These are phyloP conservation scores for Anoplophora glabripennis DNA, from an alignment of 1,140 invertebrate species.

Conservation along the genomic window DNA sequence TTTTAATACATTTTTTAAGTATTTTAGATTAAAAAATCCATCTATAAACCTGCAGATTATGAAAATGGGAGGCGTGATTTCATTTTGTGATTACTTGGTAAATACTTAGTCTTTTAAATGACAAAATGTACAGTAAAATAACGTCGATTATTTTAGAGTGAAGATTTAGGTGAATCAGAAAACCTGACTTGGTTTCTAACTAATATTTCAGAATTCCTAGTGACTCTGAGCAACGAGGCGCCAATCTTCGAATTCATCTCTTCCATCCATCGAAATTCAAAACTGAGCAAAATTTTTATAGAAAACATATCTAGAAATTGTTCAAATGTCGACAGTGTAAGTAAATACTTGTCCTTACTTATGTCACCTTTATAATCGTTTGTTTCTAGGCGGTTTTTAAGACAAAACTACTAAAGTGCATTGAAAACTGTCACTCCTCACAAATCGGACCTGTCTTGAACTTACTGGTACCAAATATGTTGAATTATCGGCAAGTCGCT, in stretches of 20 bases:
- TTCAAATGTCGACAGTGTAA: conserved; percentile 38
- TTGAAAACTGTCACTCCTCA: conserved; percentile 62
- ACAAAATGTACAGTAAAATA: neutral
- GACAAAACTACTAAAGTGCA: conserved; percentile 28
- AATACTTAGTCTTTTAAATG: conserved; percentile 34
- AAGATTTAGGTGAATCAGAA: conserved; percentile 68
- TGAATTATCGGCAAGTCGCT: conserved; percentile 59
- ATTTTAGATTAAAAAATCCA: conserved; percentile 2
- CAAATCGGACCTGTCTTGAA: conserved; percentile 64
- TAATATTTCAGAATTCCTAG: conserved; percentile 67
- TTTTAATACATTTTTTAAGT: neutral
- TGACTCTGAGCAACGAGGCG: conserved; percentile 59
- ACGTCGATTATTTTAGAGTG: conserved; percentile 51
- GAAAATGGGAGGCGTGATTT: conserved; percentile 57
- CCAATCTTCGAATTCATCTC: conserved; percentile 64
- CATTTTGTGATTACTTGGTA: conserved; percentile 71
- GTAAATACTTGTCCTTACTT: neutral
- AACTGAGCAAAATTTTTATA: conserved; percentile 68
- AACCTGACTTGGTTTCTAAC: conserved; percentile 75
- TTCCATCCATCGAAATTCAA: conserved; percentile 62
- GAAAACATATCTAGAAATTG: conserved; percentile 65
- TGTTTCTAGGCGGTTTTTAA: conserved; percentile 27
- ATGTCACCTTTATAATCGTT: neutral
- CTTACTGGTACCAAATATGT: conserved; percentile 59
- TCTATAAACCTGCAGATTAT: conserved; percentile 57